phyloP scores from a whole-genome alignment of 1,140 invertebrate genomes.

The Delia radicum region DNA sequence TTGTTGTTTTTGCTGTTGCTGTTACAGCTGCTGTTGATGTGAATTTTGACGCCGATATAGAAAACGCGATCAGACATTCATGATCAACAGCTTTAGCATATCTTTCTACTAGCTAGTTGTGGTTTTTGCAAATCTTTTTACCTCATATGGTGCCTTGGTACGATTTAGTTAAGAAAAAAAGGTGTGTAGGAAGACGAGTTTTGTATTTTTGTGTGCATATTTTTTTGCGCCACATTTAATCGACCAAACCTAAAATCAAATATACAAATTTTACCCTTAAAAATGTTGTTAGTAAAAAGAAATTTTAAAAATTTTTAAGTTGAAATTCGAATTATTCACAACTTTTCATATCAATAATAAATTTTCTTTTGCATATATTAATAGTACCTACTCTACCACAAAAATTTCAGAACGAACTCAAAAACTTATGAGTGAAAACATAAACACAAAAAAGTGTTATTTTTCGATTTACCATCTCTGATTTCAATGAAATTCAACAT shows the following conservation, averaged over 20 bases:
- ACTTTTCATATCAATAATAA: too few relatives aligned
- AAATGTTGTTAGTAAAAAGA: too few relatives aligned
- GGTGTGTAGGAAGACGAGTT: constrained; percentile 19
- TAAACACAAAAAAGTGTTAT: too few relatives aligned
- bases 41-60: constrained; percentile 19
- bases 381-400: too few relatives aligned
- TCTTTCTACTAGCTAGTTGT: not conserved
- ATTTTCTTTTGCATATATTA: too few relatives aligned
- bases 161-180: not conserved
- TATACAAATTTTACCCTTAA: too few relatives aligned
- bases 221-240: constrained; percentile 14
- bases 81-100: not conserved
- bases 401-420: too few relatives aligned
- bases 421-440: too few relatives aligned
- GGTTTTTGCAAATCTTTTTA: not conserved
- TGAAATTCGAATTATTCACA: too few relatives aligned
- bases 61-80: constrained; percentile 17
- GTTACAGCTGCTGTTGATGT: constrained; percentile 10
- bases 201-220: not conserved
- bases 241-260: not conserved
- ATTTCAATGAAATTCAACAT: too few relatives aligned
- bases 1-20: not conserved
- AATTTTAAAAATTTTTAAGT: too few relatives aligned
- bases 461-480: too few relatives aligned
- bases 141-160: not conserved